These are phyloP conservation scores for Neoarius graeffei DNA, from an alignment of 2,113 vertebrate genomes.

Conservation along the genomic window DNA sequence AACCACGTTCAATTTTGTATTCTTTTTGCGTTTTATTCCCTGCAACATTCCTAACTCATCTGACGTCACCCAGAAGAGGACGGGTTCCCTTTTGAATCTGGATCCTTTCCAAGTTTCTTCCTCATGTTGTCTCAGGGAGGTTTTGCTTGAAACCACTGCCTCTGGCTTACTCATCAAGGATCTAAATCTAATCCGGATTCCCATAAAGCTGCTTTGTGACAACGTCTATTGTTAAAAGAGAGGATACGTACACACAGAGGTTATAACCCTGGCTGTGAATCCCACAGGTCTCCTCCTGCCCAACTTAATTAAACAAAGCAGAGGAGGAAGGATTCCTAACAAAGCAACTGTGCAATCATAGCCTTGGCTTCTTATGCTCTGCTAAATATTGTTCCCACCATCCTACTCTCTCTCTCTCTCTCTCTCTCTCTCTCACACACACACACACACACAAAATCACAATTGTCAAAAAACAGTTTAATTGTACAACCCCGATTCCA, in stretches of 20 bases:
- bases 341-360: background rate
- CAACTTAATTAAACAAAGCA: background rate
- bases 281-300: background rate
- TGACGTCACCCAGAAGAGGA: background rate
- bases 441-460: background rate
- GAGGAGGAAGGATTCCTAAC: slow-evolving; percentile 3
- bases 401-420: background rate
- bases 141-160: no score
- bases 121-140: background rate
- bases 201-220: background rate
- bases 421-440: background rate
- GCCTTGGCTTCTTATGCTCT: background rate
- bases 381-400: background rate
- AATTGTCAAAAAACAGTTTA: background rate
- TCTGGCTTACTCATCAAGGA: slow-evolving; percentile 1
- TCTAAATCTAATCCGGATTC: background rate
- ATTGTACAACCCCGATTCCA: no score
- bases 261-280: background rate
- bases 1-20: background rate
- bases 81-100: background rate
- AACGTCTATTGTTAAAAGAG: background rate
- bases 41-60: background rate
- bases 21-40: background rate
- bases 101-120: background rate
- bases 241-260: background rate